Base-by-base conservation (phyloP, 2,888 invertebrate species). In the Sesamia inferens region DNA sequence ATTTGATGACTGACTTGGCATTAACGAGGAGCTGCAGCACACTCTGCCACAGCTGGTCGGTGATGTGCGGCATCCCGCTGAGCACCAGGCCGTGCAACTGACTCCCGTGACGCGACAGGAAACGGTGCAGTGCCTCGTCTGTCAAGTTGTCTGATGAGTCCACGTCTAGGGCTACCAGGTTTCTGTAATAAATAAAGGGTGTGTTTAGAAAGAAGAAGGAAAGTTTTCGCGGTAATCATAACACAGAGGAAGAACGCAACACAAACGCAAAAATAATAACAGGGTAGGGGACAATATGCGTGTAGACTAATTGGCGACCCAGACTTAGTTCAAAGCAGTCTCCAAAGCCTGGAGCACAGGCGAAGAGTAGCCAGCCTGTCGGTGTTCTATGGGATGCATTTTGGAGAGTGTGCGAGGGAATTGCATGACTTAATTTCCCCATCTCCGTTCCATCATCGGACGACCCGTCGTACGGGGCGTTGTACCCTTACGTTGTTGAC, bases 1-100 rank as follows among this genome's bases (percentile, higher is more conserved):
- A 5, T 13, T 55, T 55, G 2, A 58, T 54, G 6, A 54, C 96
- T 94, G 91, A 99, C 99, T 98, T 99, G 86, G 99, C 98, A 91
- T 99, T 99, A 75, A 97, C 98, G 68, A 99, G 96, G 82, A 99
- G 97, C 1, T 99, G 99, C 83, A 99, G 96, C 82, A 99, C 98
- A 86, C 98, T 98, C 96, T 99, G 98, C 99, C 99, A 99, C 84
- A 99, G 97, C 91, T 99, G 99, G 96, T 99, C 99, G 0, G 99
- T 99, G 87, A 99, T 98, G 92, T 99, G 99, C 0, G 99, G 98
- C 98, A 99, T 99, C 63, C 99, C 99, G 74, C 99, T 98, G 47
- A 99, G 96, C 77, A 98, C 97, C 59, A 99, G 97, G 0, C 99
- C 99, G 94, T 97, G 97, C 75, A 99, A 97, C 93, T 99, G 99